Conservation (phyloP, 1,140 invertebrate genomes). For the Penaeus indicus region DNA sequence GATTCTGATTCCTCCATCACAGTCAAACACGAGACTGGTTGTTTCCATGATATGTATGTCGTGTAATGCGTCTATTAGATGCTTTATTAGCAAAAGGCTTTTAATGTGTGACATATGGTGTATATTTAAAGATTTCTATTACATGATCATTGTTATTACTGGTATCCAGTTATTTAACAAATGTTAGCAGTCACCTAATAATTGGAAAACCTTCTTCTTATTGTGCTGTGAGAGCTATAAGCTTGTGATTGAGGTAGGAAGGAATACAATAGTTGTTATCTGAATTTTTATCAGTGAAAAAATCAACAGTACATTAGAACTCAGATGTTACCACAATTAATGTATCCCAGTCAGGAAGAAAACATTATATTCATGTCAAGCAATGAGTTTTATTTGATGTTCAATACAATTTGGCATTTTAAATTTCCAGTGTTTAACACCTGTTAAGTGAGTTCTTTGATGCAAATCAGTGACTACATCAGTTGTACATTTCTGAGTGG, state of each 20-base stretch:
- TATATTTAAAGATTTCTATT: constrained; percentile 49
- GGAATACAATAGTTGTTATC: constrained; percentile 1
- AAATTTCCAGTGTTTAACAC: too few relatives aligned
- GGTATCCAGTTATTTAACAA: constrained; percentile 56
- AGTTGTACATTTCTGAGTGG: too few relatives aligned
- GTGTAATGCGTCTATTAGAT: constrained; percentile 10
- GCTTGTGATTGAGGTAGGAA: neutral
- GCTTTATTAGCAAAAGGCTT: constrained; percentile 29
- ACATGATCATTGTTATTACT: constrained; percentile 42
- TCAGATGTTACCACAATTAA: too few relatives aligned
- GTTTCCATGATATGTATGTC: constrained; percentile 48
- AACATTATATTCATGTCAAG: too few relatives aligned
- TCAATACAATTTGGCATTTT: too few relatives aligned
- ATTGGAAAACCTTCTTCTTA: constrained; percentile 38
- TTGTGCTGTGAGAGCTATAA: neutral
- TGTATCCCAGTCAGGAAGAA: too few relatives aligned
- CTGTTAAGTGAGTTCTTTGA: too few relatives aligned
- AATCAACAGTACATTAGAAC: too few relatives aligned
- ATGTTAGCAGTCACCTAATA: constrained; percentile 33
- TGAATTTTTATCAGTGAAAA: neutral
- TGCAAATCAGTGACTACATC: too few relatives aligned
- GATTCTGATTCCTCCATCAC: constrained; percentile 4
- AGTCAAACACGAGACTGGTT: constrained; percentile 28
- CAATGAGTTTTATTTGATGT: too few relatives aligned
- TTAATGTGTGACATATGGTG: constrained; percentile 32